Evolutionary conservation across 2,888 invertebrate species (phyloP).

Genomic region (Drosophila lutescens): DNA sequence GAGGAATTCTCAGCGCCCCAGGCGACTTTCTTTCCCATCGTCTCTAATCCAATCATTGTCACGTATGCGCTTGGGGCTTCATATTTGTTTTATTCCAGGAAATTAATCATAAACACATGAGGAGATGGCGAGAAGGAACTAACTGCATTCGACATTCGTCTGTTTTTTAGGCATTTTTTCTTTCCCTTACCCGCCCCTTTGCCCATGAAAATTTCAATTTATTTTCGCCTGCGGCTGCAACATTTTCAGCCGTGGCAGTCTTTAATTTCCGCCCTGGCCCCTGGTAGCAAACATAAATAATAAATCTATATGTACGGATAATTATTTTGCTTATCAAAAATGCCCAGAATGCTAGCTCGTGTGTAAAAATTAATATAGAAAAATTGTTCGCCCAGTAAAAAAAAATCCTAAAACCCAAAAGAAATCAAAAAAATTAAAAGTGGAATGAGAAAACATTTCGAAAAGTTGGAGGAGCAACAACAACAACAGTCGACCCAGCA

Average conservation of each 20-base stretch:
- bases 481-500: slow-evolving; percentile 22
- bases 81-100: slow-evolving; percentile 65
- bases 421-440: neutral
- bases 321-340: slow-evolving; percentile 60
- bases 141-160: slow-evolving; percentile 56
- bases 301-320: slow-evolving; percentile 48
- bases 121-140: slow-evolving; percentile 5
- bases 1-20: slow-evolving; percentile 1
- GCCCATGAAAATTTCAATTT: slow-evolving; percentile 73
- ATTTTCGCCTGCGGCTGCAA: slow-evolving; percentile 67
- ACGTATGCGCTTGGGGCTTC: slow-evolving; percentile 60
- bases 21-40: slow-evolving; percentile 12
- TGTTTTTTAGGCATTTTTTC: too few relatives aligned
- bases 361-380: slow-evolving; percentile 65
- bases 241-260: slow-evolving; percentile 51
- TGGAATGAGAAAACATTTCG: slow-evolving; percentile 30
- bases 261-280: slow-evolving; percentile 66
- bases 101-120: slow-evolving; percentile 73
- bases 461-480: slow-evolving; percentile 31
- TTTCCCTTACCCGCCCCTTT: too few relatives aligned
- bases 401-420: neutral
- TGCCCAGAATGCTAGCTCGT: slow-evolving; percentile 58
- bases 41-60: slow-evolving; percentile 77
- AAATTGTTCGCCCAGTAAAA: slow-evolving; percentile 13
- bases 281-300: slow-evolving; percentile 43